Percentiles rank a stretch among this genome's conserved stretches.
Evolutionary conservation across 2,888 invertebrate species (phyloP).

Genomic region (Phanerotoma sp.): DNA sequence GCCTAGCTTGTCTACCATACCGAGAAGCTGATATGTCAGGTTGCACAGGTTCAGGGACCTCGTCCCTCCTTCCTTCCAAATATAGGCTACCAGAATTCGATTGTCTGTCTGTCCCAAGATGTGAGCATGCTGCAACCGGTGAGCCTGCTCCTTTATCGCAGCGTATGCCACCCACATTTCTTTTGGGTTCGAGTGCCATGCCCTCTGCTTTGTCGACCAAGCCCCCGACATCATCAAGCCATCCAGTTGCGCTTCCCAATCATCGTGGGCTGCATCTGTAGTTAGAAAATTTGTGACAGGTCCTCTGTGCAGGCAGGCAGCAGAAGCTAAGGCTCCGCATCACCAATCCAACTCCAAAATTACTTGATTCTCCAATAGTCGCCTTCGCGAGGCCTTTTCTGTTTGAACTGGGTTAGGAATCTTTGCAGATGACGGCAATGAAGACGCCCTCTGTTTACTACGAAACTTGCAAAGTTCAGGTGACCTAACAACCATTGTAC

Average conservation of each 20-base stretch:
- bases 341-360: too few relatives aligned
- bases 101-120: too few relatives aligned
- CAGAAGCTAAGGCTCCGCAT: constrained; percentile 5
- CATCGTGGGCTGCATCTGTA: constrained; percentile 27
- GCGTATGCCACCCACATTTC: constrained; percentile 26
- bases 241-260: constrained; percentile 27
- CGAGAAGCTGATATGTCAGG: constrained; percentile 19
- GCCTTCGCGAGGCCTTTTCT: constrained; percentile 22
- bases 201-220: constrained; percentile 17
- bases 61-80: constrained; percentile 29
- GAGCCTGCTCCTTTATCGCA: constrained; percentile 17
- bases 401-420: constrained; percentile 24
- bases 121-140: constrained; percentile 12
- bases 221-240: too few relatives aligned
- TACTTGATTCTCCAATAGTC: too few relatives aligned
- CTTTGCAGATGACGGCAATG: constrained; percentile 31
- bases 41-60: constrained; percentile 18
- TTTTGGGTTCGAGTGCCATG: constrained; percentile 30
- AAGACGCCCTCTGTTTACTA: constrained; percentile 27
- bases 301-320: too few relatives aligned
- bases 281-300: constrained; percentile 23
- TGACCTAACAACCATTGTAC: constrained; percentile 28
- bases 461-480: constrained; percentile 32
- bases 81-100: constrained; percentile 25
- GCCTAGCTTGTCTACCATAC: constrained; percentile 21